Evolutionary conservation across 2,888 invertebrate genomes (phyloP).

Genomic region (Celastrina argiolus): DNA sequence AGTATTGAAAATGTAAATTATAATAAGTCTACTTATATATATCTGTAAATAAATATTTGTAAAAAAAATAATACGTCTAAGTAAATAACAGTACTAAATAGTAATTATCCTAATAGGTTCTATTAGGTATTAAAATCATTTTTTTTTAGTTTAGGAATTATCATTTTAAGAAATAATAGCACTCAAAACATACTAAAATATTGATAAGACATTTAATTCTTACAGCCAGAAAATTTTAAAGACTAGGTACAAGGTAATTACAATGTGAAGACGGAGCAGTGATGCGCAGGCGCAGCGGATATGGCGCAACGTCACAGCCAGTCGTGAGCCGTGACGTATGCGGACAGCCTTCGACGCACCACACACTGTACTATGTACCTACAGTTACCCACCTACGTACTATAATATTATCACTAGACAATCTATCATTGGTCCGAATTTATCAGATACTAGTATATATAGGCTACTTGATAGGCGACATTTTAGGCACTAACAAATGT

Average conservation of each 20-base stretch:
- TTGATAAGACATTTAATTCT: not conserved
- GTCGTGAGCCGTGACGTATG: conserved; percentile 53
- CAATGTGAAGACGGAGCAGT: not conserved
- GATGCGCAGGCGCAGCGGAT: conserved; percentile 23
- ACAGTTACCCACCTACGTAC: conserved; percentile 26
- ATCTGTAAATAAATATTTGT: no score
- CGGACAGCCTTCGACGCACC: not conserved
- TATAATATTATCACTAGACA: conserved; percentile 31
- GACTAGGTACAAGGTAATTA: not conserved
- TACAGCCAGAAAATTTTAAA: no score
- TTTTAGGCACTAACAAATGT: not conserved
- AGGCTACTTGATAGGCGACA: not conserved
- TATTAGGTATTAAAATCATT: no score
- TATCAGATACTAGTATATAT: not conserved
- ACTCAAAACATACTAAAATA: no score
- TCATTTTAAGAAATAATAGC: no score
- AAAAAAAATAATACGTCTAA: no score
- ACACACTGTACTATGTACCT: conserved; percentile 29
- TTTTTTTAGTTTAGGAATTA: no score
- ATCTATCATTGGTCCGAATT: conserved; percentile 22
- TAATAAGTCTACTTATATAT: no score
- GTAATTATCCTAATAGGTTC: no score
- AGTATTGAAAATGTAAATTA: no score
- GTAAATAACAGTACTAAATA: no score
- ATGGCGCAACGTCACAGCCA: conserved; percentile 1